Evolutionary conservation across 2,113 vertebrate species (phyloP).

Genomic region (Morone saxatilis): DNA sequence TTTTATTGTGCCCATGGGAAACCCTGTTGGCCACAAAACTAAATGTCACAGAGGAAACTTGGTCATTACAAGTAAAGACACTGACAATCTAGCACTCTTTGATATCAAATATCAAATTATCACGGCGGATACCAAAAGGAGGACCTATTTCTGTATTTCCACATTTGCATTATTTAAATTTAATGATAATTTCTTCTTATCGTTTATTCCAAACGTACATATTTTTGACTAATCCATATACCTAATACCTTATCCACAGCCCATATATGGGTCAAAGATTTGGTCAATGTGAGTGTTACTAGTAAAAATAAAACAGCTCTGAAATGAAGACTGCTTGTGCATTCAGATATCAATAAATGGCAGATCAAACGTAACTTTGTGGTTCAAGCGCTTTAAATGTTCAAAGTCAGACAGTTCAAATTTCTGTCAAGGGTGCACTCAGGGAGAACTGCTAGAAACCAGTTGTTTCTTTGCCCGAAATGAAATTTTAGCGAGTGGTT

Average conservation of each 20-base stretch:
- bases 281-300: neutral
- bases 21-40: neutral
- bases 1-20: neutral
- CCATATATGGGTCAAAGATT: neutral
- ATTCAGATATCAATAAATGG: neutral
- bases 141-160: neutral
- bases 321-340: neutral
- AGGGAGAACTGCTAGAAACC: neutral
- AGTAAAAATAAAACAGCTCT: neutral
- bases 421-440: neutral
- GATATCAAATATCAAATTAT: conserved; percentile 18
- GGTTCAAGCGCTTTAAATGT: neutral
- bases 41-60: neutral
- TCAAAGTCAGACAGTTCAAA: neutral
- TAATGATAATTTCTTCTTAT: neutral
- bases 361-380: neutral
- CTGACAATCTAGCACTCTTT: neutral
- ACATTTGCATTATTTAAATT: neutral
- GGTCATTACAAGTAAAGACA: neutral
- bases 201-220: neutral
- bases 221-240: neutral
- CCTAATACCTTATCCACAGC: neutral
- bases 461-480: neutral
- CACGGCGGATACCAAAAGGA: neutral
- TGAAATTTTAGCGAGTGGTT: neutral